A percentile compares a stretch with the other conserved stretches of the same genome.
These are phyloP conservation scores for Pseudococcus viburni DNA, from an alignment of 2,888 invertebrate genomes.

Conservation along the genomic window DNA sequence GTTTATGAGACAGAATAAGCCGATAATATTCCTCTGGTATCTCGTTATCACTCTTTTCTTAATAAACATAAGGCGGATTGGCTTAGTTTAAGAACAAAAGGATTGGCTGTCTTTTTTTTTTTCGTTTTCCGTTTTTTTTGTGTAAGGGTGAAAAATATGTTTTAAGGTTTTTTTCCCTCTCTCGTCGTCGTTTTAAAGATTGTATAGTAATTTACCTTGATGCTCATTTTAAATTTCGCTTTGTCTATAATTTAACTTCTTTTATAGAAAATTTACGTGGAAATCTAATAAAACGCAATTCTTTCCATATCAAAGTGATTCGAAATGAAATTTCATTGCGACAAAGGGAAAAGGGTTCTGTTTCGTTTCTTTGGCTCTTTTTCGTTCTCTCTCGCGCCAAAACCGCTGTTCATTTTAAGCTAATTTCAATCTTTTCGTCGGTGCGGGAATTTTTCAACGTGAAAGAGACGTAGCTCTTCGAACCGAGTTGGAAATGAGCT, in stretches of 20 bases:
- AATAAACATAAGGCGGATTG: conserved; percentile 53
- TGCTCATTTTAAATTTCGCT: conserved; percentile 49
- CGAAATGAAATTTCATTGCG: conserved; percentile 53
- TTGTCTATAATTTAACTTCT: conserved; percentile 47
- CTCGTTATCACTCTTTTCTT: conserved; percentile 55
- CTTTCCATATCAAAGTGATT: conserved; percentile 51
- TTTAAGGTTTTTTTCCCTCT: not conserved
- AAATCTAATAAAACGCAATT: conserved; percentile 52
- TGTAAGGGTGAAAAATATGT: conserved; percentile 41
- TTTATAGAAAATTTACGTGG: conserved; percentile 48
- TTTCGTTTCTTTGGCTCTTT: conserved; percentile 12
- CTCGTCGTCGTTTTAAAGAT: conserved; percentile 22
- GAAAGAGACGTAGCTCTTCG: not conserved
- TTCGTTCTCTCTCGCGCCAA: not conserved
- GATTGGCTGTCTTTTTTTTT: conserved; percentile 34
- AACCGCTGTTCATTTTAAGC: conserved; percentile 49
- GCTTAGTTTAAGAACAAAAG: conserved; percentile 57
- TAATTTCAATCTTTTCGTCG: conserved; percentile 38
- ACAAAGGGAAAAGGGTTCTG: conserved; percentile 34
- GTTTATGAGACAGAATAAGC: conserved; percentile 55
- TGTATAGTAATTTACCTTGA: conserved; percentile 56
- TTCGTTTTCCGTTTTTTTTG: not conserved
- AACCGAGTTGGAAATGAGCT: not conserved
- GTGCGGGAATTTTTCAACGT: not conserved
- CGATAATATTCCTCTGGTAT: conserved; percentile 47